Evolutionary conservation across 2,888 invertebrate genomes (phyloP).

Genomic region (Tuberolachnus salignus): DNA sequence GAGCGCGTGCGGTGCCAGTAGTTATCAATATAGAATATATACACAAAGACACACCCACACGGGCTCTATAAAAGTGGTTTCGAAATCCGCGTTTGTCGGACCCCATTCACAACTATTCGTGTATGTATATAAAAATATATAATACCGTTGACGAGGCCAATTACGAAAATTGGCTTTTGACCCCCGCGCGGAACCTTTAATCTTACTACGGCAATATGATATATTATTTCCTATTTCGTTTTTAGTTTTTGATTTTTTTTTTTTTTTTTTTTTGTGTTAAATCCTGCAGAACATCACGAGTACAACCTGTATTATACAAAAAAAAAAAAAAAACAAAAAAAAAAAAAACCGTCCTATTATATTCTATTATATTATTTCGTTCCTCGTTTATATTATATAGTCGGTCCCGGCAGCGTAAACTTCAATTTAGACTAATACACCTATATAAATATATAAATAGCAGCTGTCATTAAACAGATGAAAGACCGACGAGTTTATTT

Average conservation of each 20-base stretch:
- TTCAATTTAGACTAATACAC: constrained; percentile 54
- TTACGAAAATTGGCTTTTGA: constrained; percentile 54
- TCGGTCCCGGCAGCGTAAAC: constrained; percentile 14
- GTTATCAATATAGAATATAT: not conserved
- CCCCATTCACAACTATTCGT: constrained; percentile 4
- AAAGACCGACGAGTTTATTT: constrained; percentile 42
- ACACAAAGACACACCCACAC: not conserved
- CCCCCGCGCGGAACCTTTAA: constrained; percentile 41
- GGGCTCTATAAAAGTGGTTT: not conserved
- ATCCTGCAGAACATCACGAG: constrained; percentile 21
- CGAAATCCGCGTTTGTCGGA: not conserved
- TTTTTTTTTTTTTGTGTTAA: constrained; percentile 2
- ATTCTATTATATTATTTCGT: too few relatives aligned
- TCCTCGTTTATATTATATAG: too few relatives aligned
- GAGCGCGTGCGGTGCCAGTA: too few relatives aligned
- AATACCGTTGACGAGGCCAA: constrained; percentile 42
- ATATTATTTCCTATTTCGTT: constrained; percentile 29
- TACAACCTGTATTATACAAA: not conserved
- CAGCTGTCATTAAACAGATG: constrained; percentile 48
- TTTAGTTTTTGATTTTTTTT: not conserved
- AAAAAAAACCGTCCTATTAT: constrained; percentile 6
- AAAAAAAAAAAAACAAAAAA: constrained; percentile 35
- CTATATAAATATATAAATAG: too few relatives aligned
- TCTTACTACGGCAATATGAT: constrained; percentile 36
- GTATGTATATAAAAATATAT: too few relatives aligned